phyloP scores from a whole-genome alignment of 2,888 invertebrate species.

The Protophormia terraenovae region DNA sequence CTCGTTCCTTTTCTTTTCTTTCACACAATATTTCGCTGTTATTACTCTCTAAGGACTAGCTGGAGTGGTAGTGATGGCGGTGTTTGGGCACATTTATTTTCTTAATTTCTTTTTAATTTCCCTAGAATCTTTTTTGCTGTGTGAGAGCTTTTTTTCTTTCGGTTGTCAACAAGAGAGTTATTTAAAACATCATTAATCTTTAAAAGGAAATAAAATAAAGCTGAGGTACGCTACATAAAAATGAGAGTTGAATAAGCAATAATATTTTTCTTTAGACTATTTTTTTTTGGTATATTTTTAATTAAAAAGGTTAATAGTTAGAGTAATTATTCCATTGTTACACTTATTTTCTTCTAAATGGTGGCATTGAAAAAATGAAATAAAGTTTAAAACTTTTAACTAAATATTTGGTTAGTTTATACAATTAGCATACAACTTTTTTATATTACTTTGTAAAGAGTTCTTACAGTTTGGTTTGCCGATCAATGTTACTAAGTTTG shows the following conservation, averaged over 20 bases:
- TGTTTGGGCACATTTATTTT: conserved; percentile 59
- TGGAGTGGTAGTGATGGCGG: background rate
- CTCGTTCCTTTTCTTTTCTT: background rate
- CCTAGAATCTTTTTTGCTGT: conserved; percentile 33
- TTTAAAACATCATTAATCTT: conserved; percentile 67
- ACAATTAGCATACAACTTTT: no score
- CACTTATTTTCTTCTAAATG: no score
- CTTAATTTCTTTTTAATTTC: conserved; percentile 68
- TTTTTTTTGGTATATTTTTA: no score
- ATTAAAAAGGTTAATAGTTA: no score
- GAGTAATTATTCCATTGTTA: no score
- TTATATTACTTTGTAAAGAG: no score
- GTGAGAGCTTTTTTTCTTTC: conserved; percentile 13
- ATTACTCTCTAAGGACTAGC: conserved; percentile 50
- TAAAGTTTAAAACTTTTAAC: no score
- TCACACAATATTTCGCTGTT: conserved; percentile 39
- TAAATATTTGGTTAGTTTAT: no score
- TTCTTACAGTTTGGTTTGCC: no score
- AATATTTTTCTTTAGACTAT: no score
- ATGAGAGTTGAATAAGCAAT: background rate
- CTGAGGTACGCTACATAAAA: background rate
- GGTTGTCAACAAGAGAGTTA: conserved; percentile 64
- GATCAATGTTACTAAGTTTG: no score
- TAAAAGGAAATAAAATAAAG: conserved; percentile 17
- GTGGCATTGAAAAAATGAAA: no score